Base-by-base conservation (phyloP, 2,888 invertebrate species). In the Ellobium chinense region DNA sequence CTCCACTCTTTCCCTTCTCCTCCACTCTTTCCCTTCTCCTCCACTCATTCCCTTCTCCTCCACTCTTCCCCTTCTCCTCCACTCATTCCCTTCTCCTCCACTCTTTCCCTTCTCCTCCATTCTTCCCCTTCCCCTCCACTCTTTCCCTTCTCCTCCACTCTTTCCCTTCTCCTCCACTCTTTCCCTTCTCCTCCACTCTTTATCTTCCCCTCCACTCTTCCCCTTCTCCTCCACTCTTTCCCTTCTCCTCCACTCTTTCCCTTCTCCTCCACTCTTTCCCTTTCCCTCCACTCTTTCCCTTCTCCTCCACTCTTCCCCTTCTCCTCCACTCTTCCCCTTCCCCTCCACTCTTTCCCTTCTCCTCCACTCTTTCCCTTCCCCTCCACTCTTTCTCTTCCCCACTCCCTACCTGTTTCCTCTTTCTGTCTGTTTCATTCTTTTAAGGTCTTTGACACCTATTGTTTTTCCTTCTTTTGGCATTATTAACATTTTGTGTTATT, bases 111-210 rank as follows among this genome's bases (percentile, higher is more conserved):
- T 36, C 12, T 29, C 54, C 72, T 72, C 56, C 27, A 12, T 56
- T 27, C 39, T 31, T 73, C 21, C 21, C 73, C 34, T 24, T 54
- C 29, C 27, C 37, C 60, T n/a, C 29, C 46, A 7, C 46, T 46
- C 46, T 18, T 18, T 46, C 46, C n/a, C n/a, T n/a, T 46, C 46
- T 46, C 46, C 46, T 18, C 18, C 62, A n/a, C n/a, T n/a, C n/a
- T n/a, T n/a, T n/a, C n/a, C n/a, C n/a, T n/a, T n/a, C n/a, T n/a
- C n/a, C n/a, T n/a, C n/a, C 24, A 36, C 27, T 46, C 37, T 56
- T 60, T 34, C 60, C 12, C 56, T 72, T n/a, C n/a, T n/a, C n/a
- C n/a, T n/a, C n/a, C 72, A 54, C 56, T 46, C 29, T 56, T 27
- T 56, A 21, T 73, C 21, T 27, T 60, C 34, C 37, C 27, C 29